Conservation (phyloP, 2,888 invertebrate genomes). For the Ischnus inquisitorius region DNA sequence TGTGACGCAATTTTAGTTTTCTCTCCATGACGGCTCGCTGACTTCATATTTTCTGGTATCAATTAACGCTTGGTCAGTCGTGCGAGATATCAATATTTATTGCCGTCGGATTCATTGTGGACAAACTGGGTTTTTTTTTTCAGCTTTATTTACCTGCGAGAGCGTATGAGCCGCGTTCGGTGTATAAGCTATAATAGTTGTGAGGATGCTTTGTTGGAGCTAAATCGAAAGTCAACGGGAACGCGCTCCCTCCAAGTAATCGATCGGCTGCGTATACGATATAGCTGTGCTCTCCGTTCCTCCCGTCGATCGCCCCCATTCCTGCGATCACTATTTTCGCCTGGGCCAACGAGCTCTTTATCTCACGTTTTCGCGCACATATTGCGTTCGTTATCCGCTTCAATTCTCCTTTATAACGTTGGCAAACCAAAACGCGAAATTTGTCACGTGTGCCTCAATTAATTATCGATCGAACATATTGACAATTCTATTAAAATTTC, state of each 20-base stretch:
- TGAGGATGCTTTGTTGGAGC: constrained; percentile 42
- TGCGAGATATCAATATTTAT: constrained; percentile 40
- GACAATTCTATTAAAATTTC: neutral
- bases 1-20: too few relatives aligned
- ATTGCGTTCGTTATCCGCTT: neutral
- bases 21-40: neutral
- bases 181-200: constrained; percentile 22
- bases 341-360: constrained; percentile 32
- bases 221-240: constrained; percentile 71
- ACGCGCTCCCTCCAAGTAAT: constrained; percentile 21
- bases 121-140: constrained; percentile 30
- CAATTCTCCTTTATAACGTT: neutral
- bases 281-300: constrained; percentile 3
- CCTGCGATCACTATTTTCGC: constrained; percentile 60
- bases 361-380: constrained; percentile 8
- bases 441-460: neutral
- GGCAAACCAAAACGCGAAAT: neutral
- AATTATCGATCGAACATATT: neutral
- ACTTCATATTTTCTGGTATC: constrained; percentile 23
- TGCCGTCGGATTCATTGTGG: constrained; percentile 11
- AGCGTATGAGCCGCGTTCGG: constrained; percentile 9
- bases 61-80: constrained; percentile 33
- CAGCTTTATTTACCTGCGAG: constrained; percentile 16
- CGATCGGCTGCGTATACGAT: constrained; percentile 26
- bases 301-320: constrained; percentile 38